phyloP scores from a whole-genome alignment of 2,113 vertebrate genomes.

The Mirounga angustirostris region DNA sequence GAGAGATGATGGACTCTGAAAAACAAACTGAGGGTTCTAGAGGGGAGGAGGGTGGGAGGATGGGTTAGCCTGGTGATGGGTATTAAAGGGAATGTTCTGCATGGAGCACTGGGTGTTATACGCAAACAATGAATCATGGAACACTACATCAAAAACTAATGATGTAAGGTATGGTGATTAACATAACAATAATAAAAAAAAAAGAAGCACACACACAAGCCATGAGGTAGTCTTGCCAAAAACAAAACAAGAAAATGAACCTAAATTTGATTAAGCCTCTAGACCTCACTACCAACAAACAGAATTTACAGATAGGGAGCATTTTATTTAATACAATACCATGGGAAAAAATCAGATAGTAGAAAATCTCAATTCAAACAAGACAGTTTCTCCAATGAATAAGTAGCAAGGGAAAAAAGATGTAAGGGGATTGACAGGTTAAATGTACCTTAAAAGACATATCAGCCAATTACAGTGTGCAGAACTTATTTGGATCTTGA shows the following conservation, averaged over 20 bases:
- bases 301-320: background rate
- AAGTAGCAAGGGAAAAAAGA: background rate
- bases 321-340: conserved; percentile 1
- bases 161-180: no score
- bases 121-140: no score
- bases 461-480: background rate
- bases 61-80: no score
- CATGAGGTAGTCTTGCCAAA: background rate
- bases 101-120: no score
- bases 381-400: background rate
- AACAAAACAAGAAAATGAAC: background rate
- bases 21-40: no score
- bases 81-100: no score
- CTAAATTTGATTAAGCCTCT: background rate
- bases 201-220: background rate
- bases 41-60: no score
- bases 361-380: conserved; percentile 14
- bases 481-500: conserved; percentile 20
- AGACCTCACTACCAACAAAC: background rate
- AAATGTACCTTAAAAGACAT: background rate
- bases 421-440: background rate
- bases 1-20: no score
- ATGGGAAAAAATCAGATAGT: background rate
- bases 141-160: no score
- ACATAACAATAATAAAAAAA: no score